phyloP scores from a whole-genome alignment of 2,888 invertebrate genomes.

The Hylaea fasciaria region DNA sequence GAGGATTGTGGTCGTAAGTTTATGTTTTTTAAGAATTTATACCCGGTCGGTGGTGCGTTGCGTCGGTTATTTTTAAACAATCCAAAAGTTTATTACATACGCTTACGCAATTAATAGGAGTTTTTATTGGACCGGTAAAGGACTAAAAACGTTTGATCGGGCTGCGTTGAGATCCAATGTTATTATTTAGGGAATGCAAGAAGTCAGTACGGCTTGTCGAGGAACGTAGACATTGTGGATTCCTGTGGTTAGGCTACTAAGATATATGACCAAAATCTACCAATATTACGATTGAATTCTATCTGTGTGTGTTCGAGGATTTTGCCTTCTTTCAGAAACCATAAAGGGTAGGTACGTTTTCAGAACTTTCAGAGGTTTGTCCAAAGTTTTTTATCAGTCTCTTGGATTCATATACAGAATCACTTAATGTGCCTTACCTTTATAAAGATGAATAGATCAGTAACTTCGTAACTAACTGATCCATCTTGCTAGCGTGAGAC shows the following conservation, averaged over 20 bases:
- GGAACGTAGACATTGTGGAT: conserved; percentile 11
- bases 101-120: conserved; percentile 83
- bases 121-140: conserved; percentile 82
- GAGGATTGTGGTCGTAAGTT: conserved; percentile 58
- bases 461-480: no score
- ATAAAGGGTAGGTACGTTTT: no score
- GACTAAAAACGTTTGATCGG: conserved; percentile 75
- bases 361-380: no score
- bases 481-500: no score
- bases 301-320: no score
- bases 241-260: background rate
- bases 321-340: no score
- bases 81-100: conserved; percentile 82
- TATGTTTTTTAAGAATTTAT: conserved; percentile 85
- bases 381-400: no score
- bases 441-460: no score
- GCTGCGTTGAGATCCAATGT: conserved; percentile 50
- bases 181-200: conserved; percentile 57
- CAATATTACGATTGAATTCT: no score
- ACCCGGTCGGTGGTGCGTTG: conserved; percentile 68
- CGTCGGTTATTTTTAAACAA: conserved; percentile 80
- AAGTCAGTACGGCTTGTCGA: conserved; percentile 33
- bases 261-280: background rate
- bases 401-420: no score
- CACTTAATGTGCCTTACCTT: no score